phyloP scores from a whole-genome alignment of 2,113 vertebrate species.

The Phalacrocorax brasilianus region DNA sequence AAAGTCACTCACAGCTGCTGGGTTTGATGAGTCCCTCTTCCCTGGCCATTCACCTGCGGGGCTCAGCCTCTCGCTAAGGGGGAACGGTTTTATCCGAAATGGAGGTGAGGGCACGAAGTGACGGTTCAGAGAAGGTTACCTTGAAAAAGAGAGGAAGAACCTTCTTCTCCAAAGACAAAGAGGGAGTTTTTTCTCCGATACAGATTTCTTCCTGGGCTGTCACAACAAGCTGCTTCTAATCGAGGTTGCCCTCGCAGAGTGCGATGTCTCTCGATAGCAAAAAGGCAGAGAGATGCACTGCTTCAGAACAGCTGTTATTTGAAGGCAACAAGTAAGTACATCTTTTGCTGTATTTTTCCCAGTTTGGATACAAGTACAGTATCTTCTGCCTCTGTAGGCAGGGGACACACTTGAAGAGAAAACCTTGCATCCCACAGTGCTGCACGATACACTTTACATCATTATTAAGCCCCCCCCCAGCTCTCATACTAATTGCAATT shows the following conservation, averaged over 20 bases:
- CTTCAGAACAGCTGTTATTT: background rate
- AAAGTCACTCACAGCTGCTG: background rate
- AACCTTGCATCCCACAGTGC: background rate
- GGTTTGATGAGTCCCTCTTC: background rate
- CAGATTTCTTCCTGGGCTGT: background rate
- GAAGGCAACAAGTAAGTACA: background rate
- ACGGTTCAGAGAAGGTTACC: background rate
- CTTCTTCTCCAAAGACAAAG: background rate
- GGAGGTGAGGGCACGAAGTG: background rate
- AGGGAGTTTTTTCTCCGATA: background rate
- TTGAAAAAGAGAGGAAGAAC: background rate
- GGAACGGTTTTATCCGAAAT: background rate
- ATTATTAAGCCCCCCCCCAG: background rate
- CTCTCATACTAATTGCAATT: background rate
- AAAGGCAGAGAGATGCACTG: background rate
- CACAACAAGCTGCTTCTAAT: background rate
- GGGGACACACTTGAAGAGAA: background rate
- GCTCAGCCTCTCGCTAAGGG: background rate
- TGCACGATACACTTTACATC: background rate
- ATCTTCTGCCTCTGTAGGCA: background rate
- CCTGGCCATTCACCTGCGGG: background rate
- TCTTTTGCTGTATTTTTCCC: background rate
- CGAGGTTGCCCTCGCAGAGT: background rate
- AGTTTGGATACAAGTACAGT: background rate
- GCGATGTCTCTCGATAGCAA: background rate